Conservation (phyloP, 2,797 vertebrate species). For the Coregonus sp. region DNA sequence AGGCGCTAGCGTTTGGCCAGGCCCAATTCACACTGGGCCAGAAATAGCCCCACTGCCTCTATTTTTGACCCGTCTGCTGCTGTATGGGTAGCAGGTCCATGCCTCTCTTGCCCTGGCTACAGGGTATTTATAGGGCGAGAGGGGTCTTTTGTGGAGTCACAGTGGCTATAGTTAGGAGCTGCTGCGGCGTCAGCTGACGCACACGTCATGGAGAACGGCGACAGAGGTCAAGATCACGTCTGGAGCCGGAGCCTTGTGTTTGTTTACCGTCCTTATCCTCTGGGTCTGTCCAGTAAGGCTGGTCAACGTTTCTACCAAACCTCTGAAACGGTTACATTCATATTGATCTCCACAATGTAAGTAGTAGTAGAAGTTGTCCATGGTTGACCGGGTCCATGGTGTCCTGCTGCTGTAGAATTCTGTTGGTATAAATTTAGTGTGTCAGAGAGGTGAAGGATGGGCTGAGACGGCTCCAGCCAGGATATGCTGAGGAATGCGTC, state of each 20-base stretch:
- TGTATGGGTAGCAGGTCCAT: conserved; percentile 30
- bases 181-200: conserved; percentile 32
- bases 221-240: conserved; percentile 37
- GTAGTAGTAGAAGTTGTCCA: background rate
- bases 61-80: conserved; percentile 48
- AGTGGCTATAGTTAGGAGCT: conserved; percentile 51
- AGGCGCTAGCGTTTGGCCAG: background rate
- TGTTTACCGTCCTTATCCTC: background rate
- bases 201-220: conserved; percentile 28
- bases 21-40: conserved; percentile 10
- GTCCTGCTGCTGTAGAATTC: conserved; percentile 17
- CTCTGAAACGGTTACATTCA: background rate
- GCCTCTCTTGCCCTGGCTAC: conserved; percentile 39
- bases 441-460: conserved; percentile 52
- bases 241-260: conserved; percentile 17
- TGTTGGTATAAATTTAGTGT: conserved; percentile 19
- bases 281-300: background rate
- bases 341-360: background rate
- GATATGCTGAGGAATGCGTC: conserved; percentile 44
- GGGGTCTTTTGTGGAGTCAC: conserved; percentile 55
- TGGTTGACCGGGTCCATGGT: conserved; percentile 23
- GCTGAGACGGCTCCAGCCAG: conserved; percentile 31
- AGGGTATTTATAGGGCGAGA: conserved; percentile 50
- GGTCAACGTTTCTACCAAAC: background rate
- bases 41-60: conserved; percentile 49